Percentiles rank a stretch among this genome's conserved stretches.
Evolutionary conservation across 1,140 invertebrate genomes (phyloP).

Genomic region (Neoseiulus cucumeris): DNA sequence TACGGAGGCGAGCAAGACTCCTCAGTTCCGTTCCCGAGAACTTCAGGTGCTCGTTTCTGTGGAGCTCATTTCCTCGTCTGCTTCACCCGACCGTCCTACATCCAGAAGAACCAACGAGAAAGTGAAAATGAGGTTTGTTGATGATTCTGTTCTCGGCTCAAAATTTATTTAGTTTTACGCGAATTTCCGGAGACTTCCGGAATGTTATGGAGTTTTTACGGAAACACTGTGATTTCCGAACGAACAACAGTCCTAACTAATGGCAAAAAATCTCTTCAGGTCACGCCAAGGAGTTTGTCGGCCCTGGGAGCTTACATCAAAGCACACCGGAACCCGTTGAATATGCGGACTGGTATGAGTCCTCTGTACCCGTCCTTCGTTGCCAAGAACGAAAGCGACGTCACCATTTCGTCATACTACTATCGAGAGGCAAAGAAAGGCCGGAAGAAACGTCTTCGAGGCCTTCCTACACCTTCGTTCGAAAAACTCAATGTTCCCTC

Average conservation of each 20-base stretch:
- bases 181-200: too few relatives aligned
- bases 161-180: too few relatives aligned
- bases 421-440: background rate
- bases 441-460: background rate
- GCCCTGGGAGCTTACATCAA: constrained; percentile 38
- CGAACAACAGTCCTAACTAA: background rate
- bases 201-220: too few relatives aligned
- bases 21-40: constrained; percentile 80
- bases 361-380: background rate
- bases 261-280: constrained; percentile 16
- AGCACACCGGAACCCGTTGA: constrained; percentile 8
- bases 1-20: constrained; percentile 31
- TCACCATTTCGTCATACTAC: constrained; percentile 2
- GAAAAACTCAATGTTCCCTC: background rate
- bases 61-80: constrained; percentile 33
- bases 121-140: background rate
- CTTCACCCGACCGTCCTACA: constrained; percentile 6
- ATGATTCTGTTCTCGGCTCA: background rate
- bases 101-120: background rate
- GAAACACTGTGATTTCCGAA: too few relatives aligned
- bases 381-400: background rate
- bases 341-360: background rate
- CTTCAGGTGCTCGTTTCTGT: constrained; percentile 79
- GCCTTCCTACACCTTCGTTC: background rate
- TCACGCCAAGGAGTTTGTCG: constrained; percentile 53